phyloP scores from a whole-genome alignment of 2,797 vertebrate species.

The Poeciliopsis presidionis region DNA sequence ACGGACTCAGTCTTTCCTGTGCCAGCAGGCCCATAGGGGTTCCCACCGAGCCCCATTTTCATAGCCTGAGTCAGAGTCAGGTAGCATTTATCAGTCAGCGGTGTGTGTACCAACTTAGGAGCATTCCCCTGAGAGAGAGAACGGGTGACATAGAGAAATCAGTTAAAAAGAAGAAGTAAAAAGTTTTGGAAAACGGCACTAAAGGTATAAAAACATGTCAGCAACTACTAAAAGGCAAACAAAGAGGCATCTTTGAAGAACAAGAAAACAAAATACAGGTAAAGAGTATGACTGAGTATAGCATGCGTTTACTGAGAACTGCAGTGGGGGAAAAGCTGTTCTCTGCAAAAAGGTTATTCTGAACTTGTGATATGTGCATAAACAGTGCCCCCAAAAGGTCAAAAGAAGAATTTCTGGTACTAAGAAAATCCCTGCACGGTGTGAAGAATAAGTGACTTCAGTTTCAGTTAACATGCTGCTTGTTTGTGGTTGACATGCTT shows the following conservation, averaged over 20 bases:
- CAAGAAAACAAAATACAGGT: conserved; percentile 7
- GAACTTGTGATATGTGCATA: conserved; percentile 33
- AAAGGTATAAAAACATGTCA: background rate
- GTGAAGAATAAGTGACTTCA: background rate
- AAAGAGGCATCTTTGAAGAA: conserved; percentile 29
- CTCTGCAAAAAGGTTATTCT: background rate
- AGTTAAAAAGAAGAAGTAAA: conserved; percentile 16
- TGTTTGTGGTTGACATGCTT: no score
- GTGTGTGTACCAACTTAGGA: conserved; percentile 95
- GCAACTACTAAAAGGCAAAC: conserved; percentile 29
- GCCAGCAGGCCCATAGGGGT: conserved; percentile 97
- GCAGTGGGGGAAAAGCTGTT: conserved; percentile 20
- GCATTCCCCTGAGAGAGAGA: conserved; percentile 88
- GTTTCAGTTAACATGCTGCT: background rate
- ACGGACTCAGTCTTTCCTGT: conserved; percentile 99
- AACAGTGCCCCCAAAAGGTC: conserved; percentile 70
- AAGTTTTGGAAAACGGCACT: background rate
- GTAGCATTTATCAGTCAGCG: conserved; percentile 97
- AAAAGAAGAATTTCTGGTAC: background rate
- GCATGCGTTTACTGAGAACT: conserved; percentile 23
- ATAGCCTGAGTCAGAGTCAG: conserved; percentile 97
- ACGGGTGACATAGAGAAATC: conserved; percentile 27
- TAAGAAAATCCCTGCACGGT: background rate
- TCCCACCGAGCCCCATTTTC: conserved; percentile 97
- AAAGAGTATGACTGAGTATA: conserved; percentile 12